phyloP scores from a whole-genome alignment of 2,113 vertebrate species.

The Athene noctua region DNA sequence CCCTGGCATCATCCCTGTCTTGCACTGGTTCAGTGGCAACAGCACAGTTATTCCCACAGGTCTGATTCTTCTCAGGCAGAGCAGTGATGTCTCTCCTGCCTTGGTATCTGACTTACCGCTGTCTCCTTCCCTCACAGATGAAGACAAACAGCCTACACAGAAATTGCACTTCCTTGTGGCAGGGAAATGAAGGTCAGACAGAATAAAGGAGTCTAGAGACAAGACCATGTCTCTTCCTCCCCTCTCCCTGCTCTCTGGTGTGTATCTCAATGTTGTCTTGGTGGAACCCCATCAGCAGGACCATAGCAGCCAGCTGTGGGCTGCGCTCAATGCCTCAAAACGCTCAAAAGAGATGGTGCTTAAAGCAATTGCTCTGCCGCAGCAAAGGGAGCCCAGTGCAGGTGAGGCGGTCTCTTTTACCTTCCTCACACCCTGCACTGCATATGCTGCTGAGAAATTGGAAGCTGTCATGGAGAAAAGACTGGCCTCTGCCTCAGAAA shows the following conservation, averaged over 20 bases:
- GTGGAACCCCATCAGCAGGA: not conserved
- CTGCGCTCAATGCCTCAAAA: not conserved
- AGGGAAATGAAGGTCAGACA: not conserved
- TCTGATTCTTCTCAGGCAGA: not conserved
- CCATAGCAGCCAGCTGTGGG: not conserved
- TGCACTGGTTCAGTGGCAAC: not conserved
- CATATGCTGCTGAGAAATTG: not conserved
- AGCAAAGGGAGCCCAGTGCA: not conserved
- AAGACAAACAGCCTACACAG: not conserved
- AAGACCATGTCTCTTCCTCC: not conserved
- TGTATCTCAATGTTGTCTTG: not conserved
- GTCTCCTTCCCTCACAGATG: not conserved
- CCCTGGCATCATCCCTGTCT: not conserved
- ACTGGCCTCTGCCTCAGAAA: not conserved
- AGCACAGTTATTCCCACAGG: not conserved
- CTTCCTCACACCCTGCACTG: not conserved
- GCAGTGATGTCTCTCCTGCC: not conserved
- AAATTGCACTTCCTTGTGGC: not conserved
- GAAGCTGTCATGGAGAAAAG: not conserved
- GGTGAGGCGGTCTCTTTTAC: not conserved
- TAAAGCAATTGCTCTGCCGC: not conserved
- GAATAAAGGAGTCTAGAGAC: not conserved
- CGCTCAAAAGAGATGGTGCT: not conserved
- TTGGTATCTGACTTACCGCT: not conserved
- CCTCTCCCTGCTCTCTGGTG: not conserved